Base-by-base conservation (phyloP, 2,797 vertebrate genomes). In the Zalophus californianus region DNA sequence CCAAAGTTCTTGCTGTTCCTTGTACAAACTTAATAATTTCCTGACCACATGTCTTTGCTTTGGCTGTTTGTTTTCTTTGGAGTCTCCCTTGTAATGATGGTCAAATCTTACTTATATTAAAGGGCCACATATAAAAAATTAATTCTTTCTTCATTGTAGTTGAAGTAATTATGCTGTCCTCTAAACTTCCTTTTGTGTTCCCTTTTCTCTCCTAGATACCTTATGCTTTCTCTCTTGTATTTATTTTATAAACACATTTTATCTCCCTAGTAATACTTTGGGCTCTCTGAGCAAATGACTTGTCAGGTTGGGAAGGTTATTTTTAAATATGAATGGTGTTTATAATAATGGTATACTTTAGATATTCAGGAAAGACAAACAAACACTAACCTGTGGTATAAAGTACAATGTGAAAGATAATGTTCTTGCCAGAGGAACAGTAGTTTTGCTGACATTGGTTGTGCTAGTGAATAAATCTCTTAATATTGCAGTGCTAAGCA, bases 21-120 rank as follows among this genome's bases (percentile, higher is more conserved):
- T 93, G 41, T 50, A 82, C 64, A 96, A 41, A 91, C 16, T 84
- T 94, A 73, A 41, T 82, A n/a, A 82, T 92, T 94, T 97, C 56
- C 78, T 96, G 62, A 86, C 44, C 27, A 48, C 44, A 70, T 84
- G 18, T 64, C 56, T 96, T 97, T 95, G 80, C 62, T 80, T 78
- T 95, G 56, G 56, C 86, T 84, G 1, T 78, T 84, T 91, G n/a
- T 77, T 97, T 27, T 86, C 25, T 88, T 56, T 94, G 78, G 50
- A 95, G 94, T 92, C 60, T 44, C 56, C 9, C 44, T 35, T 3
- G 83, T 79, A 92, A 32, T n/a, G 38, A 25, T 41, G 7, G 21
- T 90, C 15, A 96, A 94, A 29, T 91, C 29, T 41, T 92, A 77
- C 52, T 35, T 41, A 23, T 91, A 41, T 27, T 89, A 82, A 93